Conservation (phyloP, 64 coral and sea anemone species). For the Acropora tenuis region DNA sequence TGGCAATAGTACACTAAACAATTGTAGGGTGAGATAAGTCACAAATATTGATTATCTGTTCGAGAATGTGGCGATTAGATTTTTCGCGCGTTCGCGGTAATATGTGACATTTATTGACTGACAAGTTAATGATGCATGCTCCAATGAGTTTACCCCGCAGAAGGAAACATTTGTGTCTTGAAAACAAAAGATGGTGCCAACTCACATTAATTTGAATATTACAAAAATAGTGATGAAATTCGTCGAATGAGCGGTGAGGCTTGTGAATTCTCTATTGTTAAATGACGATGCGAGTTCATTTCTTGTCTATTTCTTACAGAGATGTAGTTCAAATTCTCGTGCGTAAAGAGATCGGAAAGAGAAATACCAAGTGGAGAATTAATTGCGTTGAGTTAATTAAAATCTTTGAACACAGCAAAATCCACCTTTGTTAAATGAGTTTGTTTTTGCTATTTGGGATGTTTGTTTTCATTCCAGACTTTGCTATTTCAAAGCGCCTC, state of each 20-base stretch:
- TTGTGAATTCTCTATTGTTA: too few species aligned
- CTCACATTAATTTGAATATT: slow-evolving; percentile 38
- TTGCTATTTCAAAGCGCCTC: slow-evolving; percentile 27
- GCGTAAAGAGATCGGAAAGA: not conserved
- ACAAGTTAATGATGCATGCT: slow-evolving; percentile 1
- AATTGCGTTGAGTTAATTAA: not conserved
- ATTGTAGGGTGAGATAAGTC: slow-evolving; percentile 2
- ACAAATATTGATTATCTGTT: slow-evolving; percentile 28
- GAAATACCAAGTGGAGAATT: not conserved
- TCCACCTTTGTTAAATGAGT: not conserved
- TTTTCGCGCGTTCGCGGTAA: slow-evolving; percentile 19
- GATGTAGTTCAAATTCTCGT: not conserved
- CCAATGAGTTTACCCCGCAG: not conserved
- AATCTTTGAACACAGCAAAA: not conserved
- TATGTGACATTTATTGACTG: slow-evolving; percentile 11
- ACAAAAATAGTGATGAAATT: not conserved
- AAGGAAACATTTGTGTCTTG: not conserved
- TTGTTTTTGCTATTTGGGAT: not conserved
- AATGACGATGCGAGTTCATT: not conserved
- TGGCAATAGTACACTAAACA: not conserved
- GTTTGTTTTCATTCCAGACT: slow-evolving; percentile 34
- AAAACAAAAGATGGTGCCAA: slow-evolving; percentile 35
- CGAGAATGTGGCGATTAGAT: slow-evolving; percentile 19
- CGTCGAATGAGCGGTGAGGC: too few species aligned
- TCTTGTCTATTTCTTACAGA: not conserved